phyloP scores from a whole-genome alignment of 2,113 vertebrate species.

The Laterallus jamaicensis region DNA sequence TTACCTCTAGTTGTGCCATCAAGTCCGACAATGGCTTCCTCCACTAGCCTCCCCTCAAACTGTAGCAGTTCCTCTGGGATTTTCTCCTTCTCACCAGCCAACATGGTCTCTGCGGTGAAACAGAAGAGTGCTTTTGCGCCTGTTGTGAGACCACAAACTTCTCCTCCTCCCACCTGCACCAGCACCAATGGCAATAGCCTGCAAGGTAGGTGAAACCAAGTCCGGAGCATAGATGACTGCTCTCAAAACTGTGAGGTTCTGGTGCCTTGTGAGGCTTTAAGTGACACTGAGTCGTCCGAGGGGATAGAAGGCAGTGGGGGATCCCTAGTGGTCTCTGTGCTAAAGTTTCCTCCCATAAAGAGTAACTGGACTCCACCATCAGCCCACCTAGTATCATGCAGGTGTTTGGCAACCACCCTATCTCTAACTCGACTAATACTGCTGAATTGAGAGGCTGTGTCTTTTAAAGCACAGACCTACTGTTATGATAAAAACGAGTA shows the following conservation, averaged over 20 bases:
- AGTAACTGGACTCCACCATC: background rate
- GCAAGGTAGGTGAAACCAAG: slow-evolving; percentile 84
- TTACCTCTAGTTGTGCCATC: slow-evolving; percentile 88
- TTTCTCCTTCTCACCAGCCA: slow-evolving; percentile 98
- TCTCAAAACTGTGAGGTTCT: background rate
- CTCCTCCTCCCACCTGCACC: slow-evolving; percentile 96
- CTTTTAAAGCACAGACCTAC: slow-evolving; percentile 22
- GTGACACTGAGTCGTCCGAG: background rate
- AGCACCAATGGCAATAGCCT: slow-evolving; percentile 95
- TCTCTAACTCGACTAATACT: slow-evolving; percentile 20
- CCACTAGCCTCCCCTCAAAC: slow-evolving; percentile 96
- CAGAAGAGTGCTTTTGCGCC: slow-evolving; percentile 99
- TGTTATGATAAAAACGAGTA: slow-evolving; percentile 62
- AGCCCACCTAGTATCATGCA: background rate
- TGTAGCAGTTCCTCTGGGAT: slow-evolving; percentile 97
- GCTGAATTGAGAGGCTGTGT: slow-evolving; percentile 42
- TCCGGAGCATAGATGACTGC: background rate
- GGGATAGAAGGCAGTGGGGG: background rate
- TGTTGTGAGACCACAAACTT: slow-evolving; percentile 94
- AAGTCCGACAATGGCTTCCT: slow-evolving; percentile 94
- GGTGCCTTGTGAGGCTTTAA: background rate
- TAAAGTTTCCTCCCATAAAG: background rate
- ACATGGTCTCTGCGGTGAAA: slow-evolving; percentile 98
- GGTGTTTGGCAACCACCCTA: background rate
- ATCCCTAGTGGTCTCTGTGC: slow-evolving; percentile 5